These are phyloP conservation scores for Pogona vitticeps DNA, from an alignment of 2,113 vertebrate species.

Conservation along the genomic window DNA sequence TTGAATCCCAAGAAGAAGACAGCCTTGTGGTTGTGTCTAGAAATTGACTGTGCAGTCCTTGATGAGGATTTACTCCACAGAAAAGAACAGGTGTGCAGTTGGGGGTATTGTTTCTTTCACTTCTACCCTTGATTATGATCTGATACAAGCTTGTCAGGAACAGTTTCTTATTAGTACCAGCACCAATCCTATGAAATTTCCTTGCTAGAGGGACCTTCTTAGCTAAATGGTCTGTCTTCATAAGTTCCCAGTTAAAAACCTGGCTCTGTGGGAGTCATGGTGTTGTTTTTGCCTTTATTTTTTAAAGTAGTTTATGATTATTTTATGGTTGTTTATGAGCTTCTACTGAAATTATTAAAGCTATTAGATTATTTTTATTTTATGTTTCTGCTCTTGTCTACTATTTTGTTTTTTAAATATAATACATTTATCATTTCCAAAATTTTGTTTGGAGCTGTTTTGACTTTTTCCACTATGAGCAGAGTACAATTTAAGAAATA, in stretches of 20 bases:
- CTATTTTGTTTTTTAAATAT: not conserved
- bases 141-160: not conserved
- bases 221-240: not conserved
- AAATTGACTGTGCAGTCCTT: too few relatives aligned
- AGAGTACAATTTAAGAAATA: not conserved
- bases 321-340: not conserved
- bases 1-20: too few relatives aligned
- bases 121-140: too few relatives aligned
- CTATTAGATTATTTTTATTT: not conserved
- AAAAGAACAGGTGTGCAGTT: too few relatives aligned
- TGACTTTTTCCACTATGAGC: not conserved
- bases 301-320: not conserved
- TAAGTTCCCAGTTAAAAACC: not conserved
- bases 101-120: too few relatives aligned
- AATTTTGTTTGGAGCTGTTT: not conserved
- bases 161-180: not conserved
- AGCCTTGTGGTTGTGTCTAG: too few relatives aligned
- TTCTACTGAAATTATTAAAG: not conserved
- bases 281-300: not conserved
- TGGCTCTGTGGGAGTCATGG: not conserved
- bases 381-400: not conserved
- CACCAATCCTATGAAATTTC: not conserved
- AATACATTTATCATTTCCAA: not conserved
- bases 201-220: not conserved
- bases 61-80: too few relatives aligned